phyloP scores from a whole-genome alignment of 2,888 invertebrate genomes.

The Macaria liturata region DNA sequence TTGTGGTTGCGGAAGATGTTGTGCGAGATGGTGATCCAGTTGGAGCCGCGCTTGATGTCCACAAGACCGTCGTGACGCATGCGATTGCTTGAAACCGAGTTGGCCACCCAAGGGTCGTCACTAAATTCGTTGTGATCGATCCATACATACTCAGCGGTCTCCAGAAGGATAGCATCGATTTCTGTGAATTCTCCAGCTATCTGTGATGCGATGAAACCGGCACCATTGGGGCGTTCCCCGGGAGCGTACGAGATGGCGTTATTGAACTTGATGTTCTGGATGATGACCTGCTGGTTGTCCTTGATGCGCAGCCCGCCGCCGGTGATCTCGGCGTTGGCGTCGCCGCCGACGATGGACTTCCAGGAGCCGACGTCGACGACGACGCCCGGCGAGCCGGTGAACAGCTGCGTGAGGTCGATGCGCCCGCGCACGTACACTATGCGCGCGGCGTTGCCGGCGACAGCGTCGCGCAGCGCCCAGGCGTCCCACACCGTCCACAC shows the following conservation, averaged over 20 bases:
- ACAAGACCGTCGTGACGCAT: conserved; percentile 31
- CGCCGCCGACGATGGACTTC: conserved; percentile 28
- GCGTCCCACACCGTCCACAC: conserved; percentile 27
- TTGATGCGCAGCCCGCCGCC: conserved; percentile 29
- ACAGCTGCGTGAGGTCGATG: conserved; percentile 26
- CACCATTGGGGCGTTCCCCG: conserved; percentile 25
- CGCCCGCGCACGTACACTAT: conserved; percentile 24
- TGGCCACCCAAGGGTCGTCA: conserved; percentile 30
- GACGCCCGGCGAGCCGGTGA: conserved; percentile 29
- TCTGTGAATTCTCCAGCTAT: conserved; percentile 22
- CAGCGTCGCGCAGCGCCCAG: conserved; percentile 24
- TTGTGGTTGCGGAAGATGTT: conserved; percentile 34
- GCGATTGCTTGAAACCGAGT: conserved; percentile 12
- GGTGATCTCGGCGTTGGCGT: conserved; percentile 21
- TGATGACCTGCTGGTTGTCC: conserved; percentile 23
- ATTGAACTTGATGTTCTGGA: conserved; percentile 27
- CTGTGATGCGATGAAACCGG: conserved; percentile 17
- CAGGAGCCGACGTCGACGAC: conserved; percentile 20
- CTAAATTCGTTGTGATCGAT: conserved; percentile 31
- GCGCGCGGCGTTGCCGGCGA: conserved; percentile 7
- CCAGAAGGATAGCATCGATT: conserved; percentile 21
- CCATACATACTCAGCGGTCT: conserved; percentile 21
- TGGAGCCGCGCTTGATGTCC: conserved; percentile 29
- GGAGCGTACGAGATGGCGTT: conserved; percentile 30
- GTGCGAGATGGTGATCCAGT: conserved; percentile 31